Percentiles rank a stretch among this genome's conserved stretches.
Conservation (phyloP, 2,888 invertebrate genomes). For the Chrysolina americana region DNA sequence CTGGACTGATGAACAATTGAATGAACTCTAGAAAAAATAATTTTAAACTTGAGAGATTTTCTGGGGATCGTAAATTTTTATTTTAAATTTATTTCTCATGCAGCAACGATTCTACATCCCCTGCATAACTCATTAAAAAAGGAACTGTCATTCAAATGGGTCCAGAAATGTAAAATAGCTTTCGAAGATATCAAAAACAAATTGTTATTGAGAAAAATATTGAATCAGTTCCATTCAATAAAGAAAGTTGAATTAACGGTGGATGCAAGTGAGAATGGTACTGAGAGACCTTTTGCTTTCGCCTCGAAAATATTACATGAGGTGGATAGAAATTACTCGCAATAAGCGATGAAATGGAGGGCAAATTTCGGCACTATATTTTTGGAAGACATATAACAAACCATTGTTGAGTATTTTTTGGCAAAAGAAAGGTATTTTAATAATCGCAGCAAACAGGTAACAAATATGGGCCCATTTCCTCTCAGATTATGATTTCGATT, state of each 20-base stretch:
- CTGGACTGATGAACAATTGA: too few species aligned
- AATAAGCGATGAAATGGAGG: not conserved
- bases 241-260: slow-evolving; percentile 13
- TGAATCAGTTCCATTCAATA: not conserved
- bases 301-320: slow-evolving; percentile 6
- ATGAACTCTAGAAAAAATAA: too few species aligned
- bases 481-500: too few species aligned
- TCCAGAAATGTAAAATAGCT: not conserved
- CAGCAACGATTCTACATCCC: slow-evolving; percentile 14
- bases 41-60: too few species aligned
- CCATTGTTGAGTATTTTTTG: too few species aligned
- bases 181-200: not conserved
- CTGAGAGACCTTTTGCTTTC: slow-evolving; percentile 9
- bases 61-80: slow-evolving; percentile 12
- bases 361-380: not conserved
- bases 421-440: too few species aligned
- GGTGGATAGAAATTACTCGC: not conserved
- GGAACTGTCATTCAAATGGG: not conserved
- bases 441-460: slow-evolving; percentile 22
- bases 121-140: slow-evolving; percentile 4
- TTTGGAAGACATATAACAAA: not conserved
- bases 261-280: not conserved
- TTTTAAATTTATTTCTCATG: slow-evolving; percentile 17
- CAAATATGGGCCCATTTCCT: too few species aligned
- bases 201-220: too few species aligned